Base-by-base conservation (phyloP, 2,888 invertebrate genomes). In the Gortyna flavago region DNA sequence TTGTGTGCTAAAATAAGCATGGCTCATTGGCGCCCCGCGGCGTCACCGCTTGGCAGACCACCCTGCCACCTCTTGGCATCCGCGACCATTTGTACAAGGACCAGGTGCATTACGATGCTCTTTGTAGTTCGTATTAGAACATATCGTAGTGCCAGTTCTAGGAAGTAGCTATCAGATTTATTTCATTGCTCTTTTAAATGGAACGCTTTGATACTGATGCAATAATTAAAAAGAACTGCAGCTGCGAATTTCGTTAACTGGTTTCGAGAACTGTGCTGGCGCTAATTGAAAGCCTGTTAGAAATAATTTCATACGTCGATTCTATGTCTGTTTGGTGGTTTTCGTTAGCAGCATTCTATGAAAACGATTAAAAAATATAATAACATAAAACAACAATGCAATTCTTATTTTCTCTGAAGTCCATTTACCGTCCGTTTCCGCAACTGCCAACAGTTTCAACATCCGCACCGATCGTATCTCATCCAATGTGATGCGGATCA, bases 1-100 rank as follows among this genome's bases (percentile, higher is more conserved):
- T 89, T 88, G 87, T 86, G 73, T 73, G 57, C 77, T 83, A 89
- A 90, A 92, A 91, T 92, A 91, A 87, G 85, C 84, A 66, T 85
- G 84, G 81, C 87, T 90, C 89, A 88, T 88, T 83, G 87, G 86
- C 88, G 88, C 89, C 90, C 89, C 88, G 90, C 88, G 87, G 86
- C 89, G 91, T 90, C 89, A 88, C 89, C 87, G 90, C 89, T 94
- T 95, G 95, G 93, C 95, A 93, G 81, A 87, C 83, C 81, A 85
- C 88, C 89, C 89, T 44, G 38, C 54, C 71, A 67, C 51, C 69
- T 51, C 61, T 93, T 94, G 95, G 93, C 94, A 93, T 86, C 88
- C 87, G 85, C 81, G 38, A 64, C 77, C 70, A 85, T 80, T 80
- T 85, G 72, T 77, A 80, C 83, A 65, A 84, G 75, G 88, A 87